Evolutionary conservation across 1,140 invertebrate genomes (phyloP), one percentile per base, ranked within the genome.

Genomic region (Kradibia gibbosae): DNA sequence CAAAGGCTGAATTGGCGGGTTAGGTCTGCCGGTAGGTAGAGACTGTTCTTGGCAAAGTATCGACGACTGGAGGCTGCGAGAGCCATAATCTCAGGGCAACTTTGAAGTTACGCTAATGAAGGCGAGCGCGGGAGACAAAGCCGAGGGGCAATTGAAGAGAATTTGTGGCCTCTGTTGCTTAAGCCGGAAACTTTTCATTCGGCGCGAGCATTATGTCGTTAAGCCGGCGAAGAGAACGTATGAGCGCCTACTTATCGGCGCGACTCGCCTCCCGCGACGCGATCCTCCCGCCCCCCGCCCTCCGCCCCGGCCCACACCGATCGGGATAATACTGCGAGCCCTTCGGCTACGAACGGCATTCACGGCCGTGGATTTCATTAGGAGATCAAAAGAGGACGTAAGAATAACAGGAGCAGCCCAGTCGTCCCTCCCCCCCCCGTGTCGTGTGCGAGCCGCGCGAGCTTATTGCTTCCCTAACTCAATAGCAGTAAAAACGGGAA

Each of bases 401-500:
- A 76, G 45, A 77, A 81, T 77, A 81, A 77, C 42, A 75, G 36
- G 13, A 81, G 65, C 45, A 76, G 53, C 17, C 39, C 48, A 76
- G 50, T 57, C 65, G n/a, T 74, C 28, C 31, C 15, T 39, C 42
- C 39, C 0, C 2, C 25, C 7, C 11, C 34, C 10, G 1, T 15
- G 25, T 13, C 28, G 25, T 73, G 67, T n/a, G 39, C 31, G 45
- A 34, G 31, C 45, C 2, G 7, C 48, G 28, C 34, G 34, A 28
- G 45, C 20, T 74, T 55, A 34, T 48, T 22, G 53, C 70, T 72
- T 70, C 62, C 73, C 72, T 57, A 81, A 81, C 65, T 81, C 73
- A 71, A 81, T 77, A 60, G 42, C 73, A 60, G 62, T 81, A 77
- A 81, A 81, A 81, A 81, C 62, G 73, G 31, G 17, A 42, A 77